Conservation (phyloP, 1,140 invertebrate species). For the Heliothis subflexa region DNA sequence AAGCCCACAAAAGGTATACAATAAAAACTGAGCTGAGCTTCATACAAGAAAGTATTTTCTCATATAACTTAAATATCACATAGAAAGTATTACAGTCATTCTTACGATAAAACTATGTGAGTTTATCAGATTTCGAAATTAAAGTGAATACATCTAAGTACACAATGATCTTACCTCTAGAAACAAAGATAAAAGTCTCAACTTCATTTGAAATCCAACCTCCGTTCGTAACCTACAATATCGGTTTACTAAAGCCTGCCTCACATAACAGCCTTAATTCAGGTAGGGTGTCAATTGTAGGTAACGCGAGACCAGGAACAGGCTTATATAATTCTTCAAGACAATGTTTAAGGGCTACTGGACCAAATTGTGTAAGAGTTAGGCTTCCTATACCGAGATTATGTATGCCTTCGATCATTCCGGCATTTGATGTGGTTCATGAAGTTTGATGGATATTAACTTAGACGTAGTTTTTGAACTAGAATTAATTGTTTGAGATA, state of each 20-base stretch:
- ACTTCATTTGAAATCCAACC: no score
- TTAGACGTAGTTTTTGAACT: neutral
- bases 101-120: no score
- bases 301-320: conserved; percentile 30
- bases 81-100: no score
- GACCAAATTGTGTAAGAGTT: conserved; percentile 32
- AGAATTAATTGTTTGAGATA: no score
- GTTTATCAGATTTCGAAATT: no score
- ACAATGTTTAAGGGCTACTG: conserved; percentile 40
- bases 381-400: conserved; percentile 33
- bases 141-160: no score
- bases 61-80: no score
- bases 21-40: no score
- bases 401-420: conserved; percentile 28
- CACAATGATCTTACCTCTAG: no score
- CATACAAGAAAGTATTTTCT: no score
- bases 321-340: conserved; percentile 27
- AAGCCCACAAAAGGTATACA: no score
- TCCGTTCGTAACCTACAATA: neutral
- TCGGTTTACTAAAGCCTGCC: neutral
- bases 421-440: conserved; percentile 3
- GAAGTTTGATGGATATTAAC: neutral
- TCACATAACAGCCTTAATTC: conserved; percentile 27
- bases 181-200: no score
- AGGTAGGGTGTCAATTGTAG: conserved; percentile 36